Base-by-base conservation (phyloP, 2,888 invertebrate species). In the Cephus rjabovi region DNA sequence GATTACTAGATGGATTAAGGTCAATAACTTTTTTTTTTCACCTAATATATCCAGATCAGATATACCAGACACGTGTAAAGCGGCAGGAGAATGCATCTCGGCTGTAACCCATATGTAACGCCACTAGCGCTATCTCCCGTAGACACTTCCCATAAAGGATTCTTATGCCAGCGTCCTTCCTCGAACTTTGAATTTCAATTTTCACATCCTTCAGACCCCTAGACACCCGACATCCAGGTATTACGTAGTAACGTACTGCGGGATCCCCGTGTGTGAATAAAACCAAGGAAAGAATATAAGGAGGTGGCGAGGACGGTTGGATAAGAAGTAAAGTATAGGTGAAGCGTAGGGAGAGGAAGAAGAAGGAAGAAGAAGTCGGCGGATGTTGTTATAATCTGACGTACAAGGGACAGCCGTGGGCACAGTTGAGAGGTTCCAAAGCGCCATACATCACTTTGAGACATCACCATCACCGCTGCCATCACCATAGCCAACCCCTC, bases 361-460 rank as follows among this genome's bases (percentile, higher is more conserved):
- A 37, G 35, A 76, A 69, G 70, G 73, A 75, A 74, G 75, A 15
- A 71, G 77, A 79, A 79, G 78, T 79, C 79, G 79, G 73, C 76
- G 77, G 80, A 80, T 78, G 81, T 82, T 82, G 81, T 82, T 81
- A 82, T 86, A 86, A 86, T 86, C 84, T 79, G 84, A 85, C 86
- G 77, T 82, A 78, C 76, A 81, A 79, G 82, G 82, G 85, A 85
- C 85, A 84, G 82, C 78, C 81, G 81, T 79, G 81, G 78, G 76
- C 74, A 73, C 77, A 80, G 76, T 76, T 79, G 83, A 86, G 82
- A 83, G 83, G 81, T 79, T 81, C 78, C 76, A 82, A 82, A 80
- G 80, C 81, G 77, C 81, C 81, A 82, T 83, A 83, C 82, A 85
- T 83, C 85, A 83, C 83, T 80, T 80, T 71, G 75, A 77, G 81